phyloP scores from a whole-genome alignment of 2,888 invertebrate genomes.

The Carabus problematicus region DNA sequence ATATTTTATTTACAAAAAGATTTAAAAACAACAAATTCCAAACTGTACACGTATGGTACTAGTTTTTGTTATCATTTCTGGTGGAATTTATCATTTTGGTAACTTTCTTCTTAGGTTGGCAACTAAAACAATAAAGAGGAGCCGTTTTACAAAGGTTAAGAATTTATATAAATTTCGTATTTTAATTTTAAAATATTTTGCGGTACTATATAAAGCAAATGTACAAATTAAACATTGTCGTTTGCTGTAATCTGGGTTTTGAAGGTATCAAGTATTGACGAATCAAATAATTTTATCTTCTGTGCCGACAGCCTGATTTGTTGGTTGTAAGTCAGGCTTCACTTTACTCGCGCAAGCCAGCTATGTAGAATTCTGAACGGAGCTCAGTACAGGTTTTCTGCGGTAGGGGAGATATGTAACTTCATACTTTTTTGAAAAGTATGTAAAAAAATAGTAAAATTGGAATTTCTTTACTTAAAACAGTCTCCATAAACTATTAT shows the following conservation, averaged over 20 bases:
- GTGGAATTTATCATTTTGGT: constrained; percentile 31
- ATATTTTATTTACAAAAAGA: constrained; percentile 24
- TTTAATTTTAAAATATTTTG: not conserved
- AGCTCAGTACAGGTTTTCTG: constrained; percentile 25
- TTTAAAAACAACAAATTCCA: constrained; percentile 29
- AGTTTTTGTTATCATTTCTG: constrained; percentile 38
- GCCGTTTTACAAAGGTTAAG: not conserved
- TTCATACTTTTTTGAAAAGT: constrained; percentile 15
- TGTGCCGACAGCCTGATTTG: no score
- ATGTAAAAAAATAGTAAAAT: constrained; percentile 23
- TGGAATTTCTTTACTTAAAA: constrained; percentile 18
- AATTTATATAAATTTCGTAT: not conserved
- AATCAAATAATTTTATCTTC: no score
- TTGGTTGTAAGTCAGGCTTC: no score
- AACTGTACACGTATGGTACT: constrained; percentile 30
- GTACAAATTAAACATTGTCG: no score
- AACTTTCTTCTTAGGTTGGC: constrained; percentile 25
- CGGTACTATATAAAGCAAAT: not conserved
- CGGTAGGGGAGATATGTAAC: not conserved
- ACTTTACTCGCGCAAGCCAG: no score
- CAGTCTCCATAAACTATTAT: not conserved
- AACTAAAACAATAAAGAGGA: constrained; percentile 19
- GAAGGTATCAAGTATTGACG: no score
- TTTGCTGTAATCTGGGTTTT: no score
- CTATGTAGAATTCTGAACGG: no score